Evolutionary conservation across 2,797 vertebrate species (phyloP).

Genomic region (Rhynchonycteris naso): DNA sequence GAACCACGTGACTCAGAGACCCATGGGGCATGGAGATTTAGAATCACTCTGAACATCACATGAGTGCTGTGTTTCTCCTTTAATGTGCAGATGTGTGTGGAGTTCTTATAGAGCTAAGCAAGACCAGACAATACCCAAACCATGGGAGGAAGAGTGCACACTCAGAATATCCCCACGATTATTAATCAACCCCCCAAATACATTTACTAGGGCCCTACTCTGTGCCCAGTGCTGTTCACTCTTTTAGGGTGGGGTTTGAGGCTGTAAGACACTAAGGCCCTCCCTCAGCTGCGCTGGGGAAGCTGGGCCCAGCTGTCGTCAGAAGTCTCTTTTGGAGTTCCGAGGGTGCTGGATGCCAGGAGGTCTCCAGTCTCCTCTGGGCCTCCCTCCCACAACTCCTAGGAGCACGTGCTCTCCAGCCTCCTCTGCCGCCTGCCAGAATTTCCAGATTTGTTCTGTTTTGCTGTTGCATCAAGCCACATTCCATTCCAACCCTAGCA

Average conservation of each 20-base stretch:
- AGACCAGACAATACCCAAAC: neutral
- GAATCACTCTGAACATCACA: neutral
- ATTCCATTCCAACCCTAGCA: slow-evolving; percentile 67
- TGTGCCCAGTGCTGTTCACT: neutral
- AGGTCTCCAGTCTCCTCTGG: slow-evolving; percentile 29
- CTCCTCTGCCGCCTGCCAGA: slow-evolving; percentile 67
- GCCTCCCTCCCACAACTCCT: slow-evolving; percentile 2
- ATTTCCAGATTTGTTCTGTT: slow-evolving; percentile 77
- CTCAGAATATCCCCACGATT: neutral
- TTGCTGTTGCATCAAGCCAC: slow-evolving; percentile 74
- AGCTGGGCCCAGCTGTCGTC: neutral
- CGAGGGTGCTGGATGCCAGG: neutral
- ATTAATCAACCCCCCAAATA: neutral
- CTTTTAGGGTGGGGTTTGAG: neutral
- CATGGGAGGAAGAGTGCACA: neutral
- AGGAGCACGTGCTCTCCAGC: slow-evolving; percentile 41
- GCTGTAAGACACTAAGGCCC: neutral
- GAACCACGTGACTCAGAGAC: neutral
- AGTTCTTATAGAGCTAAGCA: slow-evolving; percentile 4
- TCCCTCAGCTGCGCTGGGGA: neutral
- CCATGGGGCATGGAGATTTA: neutral
- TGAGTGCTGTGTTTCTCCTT: neutral
- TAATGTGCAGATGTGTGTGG: neutral
- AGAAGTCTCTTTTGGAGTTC: neutral
- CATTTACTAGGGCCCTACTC: neutral